phyloP scores from a whole-genome alignment of 2,888 invertebrate species.

The Standfussiana lucernea region DNA sequence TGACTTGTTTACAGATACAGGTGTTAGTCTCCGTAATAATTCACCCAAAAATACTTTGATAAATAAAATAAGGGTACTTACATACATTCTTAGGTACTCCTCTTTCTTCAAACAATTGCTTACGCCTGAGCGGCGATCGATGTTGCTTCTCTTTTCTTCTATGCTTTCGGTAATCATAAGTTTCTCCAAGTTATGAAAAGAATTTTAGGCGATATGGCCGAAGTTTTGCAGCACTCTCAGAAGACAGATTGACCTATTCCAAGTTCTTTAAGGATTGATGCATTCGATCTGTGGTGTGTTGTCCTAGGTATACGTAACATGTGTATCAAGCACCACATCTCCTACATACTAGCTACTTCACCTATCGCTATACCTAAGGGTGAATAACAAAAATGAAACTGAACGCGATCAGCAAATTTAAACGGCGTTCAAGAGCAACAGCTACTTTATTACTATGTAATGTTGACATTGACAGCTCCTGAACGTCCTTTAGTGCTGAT shows the following conservation, averaged over 20 bases:
- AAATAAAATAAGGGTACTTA: background rate
- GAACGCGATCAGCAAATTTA: background rate
- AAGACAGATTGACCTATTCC: background rate
- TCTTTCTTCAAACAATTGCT: background rate
- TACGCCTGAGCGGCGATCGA: background rate
- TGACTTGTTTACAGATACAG: too few species aligned
- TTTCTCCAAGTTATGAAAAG: background rate
- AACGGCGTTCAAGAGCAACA: background rate
- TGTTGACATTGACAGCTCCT: background rate
- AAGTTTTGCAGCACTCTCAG: background rate
- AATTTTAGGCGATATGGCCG: background rate
- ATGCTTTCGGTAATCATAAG: background rate
- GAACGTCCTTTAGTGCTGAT: background rate
- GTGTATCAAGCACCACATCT: background rate
- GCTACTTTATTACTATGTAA: background rate
- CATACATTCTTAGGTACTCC: background rate
- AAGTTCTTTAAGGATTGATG: background rate
- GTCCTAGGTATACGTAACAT: background rate
- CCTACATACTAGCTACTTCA: background rate
- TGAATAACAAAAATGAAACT: background rate
- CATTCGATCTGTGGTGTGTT: background rate
- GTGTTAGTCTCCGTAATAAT: background rate
- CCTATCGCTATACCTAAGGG: background rate
- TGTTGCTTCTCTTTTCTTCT: background rate
- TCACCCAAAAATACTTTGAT: background rate